A percentile compares a stretch with the other conserved stretches of the same genome.
Evolutionary conservation across 2,797 vertebrate genomes (phyloP).

Genomic region (Pteropus rufus): DNA sequence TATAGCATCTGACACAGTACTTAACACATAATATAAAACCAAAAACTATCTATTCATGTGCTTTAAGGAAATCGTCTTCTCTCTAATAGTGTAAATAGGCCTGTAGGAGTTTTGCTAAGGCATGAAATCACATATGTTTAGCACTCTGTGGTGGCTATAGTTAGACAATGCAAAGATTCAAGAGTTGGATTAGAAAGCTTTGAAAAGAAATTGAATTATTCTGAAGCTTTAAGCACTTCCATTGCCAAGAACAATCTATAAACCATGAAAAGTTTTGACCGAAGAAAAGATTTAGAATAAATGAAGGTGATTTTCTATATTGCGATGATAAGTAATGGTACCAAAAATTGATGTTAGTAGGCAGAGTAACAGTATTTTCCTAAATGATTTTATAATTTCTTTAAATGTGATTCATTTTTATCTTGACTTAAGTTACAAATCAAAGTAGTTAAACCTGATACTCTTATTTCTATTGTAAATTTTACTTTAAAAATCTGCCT

Average conservation of each 20-base stretch:
- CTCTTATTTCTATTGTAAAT: neutral
- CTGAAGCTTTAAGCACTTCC: neutral
- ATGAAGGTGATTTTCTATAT: neutral
- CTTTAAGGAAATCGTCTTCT: neutral
- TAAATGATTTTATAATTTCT: neutral
- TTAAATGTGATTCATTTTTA: neutral
- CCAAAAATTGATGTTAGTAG: neutral
- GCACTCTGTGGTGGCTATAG: neutral
- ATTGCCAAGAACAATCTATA: neutral
- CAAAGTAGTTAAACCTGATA: neutral
- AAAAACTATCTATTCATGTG: neutral
- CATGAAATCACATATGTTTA: neutral
- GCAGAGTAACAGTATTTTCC: neutral
- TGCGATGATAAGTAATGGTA: neutral
- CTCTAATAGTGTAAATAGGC: neutral
- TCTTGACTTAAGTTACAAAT: neutral
- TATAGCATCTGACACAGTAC: neutral
- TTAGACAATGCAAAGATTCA: neutral
- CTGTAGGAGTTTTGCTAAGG: neutral
- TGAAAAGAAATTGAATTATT: neutral
- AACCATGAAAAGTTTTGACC: neutral
- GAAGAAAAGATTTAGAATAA: neutral
- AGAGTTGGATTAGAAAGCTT: neutral
- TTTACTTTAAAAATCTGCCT: neutral
- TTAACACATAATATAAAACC: neutral